Evolutionary conservation across 2,113 vertebrate genomes (phyloP), one percentile per base, ranked within the genome.

Genomic region (Candoia aspera): DNA sequence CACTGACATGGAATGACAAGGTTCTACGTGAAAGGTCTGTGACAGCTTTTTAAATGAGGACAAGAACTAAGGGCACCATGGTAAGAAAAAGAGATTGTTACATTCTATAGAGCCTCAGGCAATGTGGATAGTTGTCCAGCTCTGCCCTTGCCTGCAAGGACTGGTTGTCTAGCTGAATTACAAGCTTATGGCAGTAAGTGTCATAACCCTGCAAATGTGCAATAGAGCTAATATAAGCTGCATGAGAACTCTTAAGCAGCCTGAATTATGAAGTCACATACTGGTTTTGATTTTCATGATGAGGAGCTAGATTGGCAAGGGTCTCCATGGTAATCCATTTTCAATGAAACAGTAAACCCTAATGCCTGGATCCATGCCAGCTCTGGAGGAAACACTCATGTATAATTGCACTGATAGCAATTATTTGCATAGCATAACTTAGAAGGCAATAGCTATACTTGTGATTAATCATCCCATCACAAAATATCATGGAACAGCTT

Each of bases 1-100:
- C 87, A 87, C 58, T 68, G 84, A 90, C 79, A 4, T 1, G 2
- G 90, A 12, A 87, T 92, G 88, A 84, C 84, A 3, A 59, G 93
- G 68, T 60, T 53, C 59, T 91, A 8, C 86, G 24, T 29, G 26
- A 0, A 2, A 92, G 92, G 8, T 46, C 33, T 10, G 0, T 0
- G 88, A 59, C 0, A 0, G 49, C 88, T 91, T 86, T 37, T 86
- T 87, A 89, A 92, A 84, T 19, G 57, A 85, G 37, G 62, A 62
- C 84, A 90, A 87, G 84, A 53, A 46, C 29, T 59, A 73, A 57
- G 55, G 90, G 24, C 12, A 92, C 23, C 46, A 12, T 0, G 21
- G 3, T 24, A 9, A n/a, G 68, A 29, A 37, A 46, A 84, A 0
- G 90, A 58, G 26, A 89, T 58, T 0, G 0, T 54, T 0, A 0